Base-by-base conservation (phyloP, 2,113 vertebrate species). In the Cariama cristata region DNA sequence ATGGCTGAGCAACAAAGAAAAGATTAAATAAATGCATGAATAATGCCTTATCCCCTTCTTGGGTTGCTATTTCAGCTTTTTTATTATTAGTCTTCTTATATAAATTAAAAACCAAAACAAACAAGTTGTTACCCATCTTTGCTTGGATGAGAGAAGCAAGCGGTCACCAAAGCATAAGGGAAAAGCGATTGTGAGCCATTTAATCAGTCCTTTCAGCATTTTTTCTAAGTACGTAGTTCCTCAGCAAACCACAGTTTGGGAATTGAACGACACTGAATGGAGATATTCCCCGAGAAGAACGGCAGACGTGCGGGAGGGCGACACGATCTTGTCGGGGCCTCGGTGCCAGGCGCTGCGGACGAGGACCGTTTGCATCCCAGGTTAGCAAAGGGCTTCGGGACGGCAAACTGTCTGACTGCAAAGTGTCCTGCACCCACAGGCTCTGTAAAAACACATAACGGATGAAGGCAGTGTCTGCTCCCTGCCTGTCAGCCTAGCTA, bases 291-390 rank as follows among this genome's bases (percentile, higher is more conserved):
- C 69, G 91, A 90, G 85, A 95, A 84, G 80, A 85, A 75, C 0
- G 6, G 80, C 94, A 97, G 80, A 79, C 93, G 80, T 72, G 52
- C 96, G 82, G 52, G 38, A 86, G 49, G 59, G 38, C 84, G 94
- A 94, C 49, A 82, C 84, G 62, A 83, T 67, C 67, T 66, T 96
- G 33, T 77, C 22, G 38, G 45, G 26, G 18, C 32, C 62, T 75
- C 19, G 2, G 72, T 20, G 68, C 26, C 9, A 24, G 95, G 47
- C 8, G 2, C 86, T 49, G 69, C 42, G 76, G 63, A 86, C 1
- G 8, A 80, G 59, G 50, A 55, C 79, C 38, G 16, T 91, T 90
- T 86, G 73, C 47, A 79, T 21, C 74, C 44, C 22, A 62, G 92
- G 79, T 86, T 95, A 40, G 73, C 35, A 83, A 83, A 77, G 35